phyloP scores from a whole-genome alignment of 2,113 vertebrate genomes.

The Festucalex cinctus region DNA sequence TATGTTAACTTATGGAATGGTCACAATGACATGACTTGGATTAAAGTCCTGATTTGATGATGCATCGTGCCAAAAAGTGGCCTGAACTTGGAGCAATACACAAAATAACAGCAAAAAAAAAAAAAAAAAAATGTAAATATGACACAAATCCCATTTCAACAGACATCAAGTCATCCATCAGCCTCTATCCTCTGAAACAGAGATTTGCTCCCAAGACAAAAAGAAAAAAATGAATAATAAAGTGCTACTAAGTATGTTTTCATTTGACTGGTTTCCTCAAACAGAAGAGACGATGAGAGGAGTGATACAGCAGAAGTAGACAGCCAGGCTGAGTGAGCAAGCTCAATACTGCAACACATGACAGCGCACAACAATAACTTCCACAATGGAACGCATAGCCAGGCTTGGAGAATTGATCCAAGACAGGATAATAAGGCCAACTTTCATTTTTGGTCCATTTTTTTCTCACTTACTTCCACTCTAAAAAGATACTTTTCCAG shows the following conservation, averaged over 20 bases:
- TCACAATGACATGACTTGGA: conserved; percentile 9
- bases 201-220: conserved; percentile 18
- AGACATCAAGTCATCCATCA: conserved; percentile 42
- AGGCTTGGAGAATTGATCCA: conserved; percentile 6
- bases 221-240: conserved; percentile 50
- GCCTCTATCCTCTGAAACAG: conserved; percentile 36
- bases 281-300: conserved; percentile 2
- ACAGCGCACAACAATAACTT: neutral
- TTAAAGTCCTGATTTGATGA: conserved; percentile 5
- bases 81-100: neutral
- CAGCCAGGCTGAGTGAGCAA: conserved; percentile 6
- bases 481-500: conserved; percentile 1
- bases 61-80: neutral
- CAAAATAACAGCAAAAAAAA: neutral
- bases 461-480: neutral
- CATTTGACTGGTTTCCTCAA: conserved; percentile 8
- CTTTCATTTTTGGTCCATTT: conserved; percentile 38
- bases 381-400: neutral
- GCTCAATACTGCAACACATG: neutral
- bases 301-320: conserved; percentile 55
- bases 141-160: conserved; percentile 10
- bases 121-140: conserved; percentile 24
- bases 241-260: conserved; percentile 53
- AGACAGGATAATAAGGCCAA: neutral
- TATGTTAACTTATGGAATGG: conserved; percentile 2